A percentile compares a stretch with the other conserved stretches of the same genome.
These are phyloP conservation scores for Lacanobia wlatinum DNA, from an alignment of 2,888 invertebrate species.

Conservation along the genomic window DNA sequence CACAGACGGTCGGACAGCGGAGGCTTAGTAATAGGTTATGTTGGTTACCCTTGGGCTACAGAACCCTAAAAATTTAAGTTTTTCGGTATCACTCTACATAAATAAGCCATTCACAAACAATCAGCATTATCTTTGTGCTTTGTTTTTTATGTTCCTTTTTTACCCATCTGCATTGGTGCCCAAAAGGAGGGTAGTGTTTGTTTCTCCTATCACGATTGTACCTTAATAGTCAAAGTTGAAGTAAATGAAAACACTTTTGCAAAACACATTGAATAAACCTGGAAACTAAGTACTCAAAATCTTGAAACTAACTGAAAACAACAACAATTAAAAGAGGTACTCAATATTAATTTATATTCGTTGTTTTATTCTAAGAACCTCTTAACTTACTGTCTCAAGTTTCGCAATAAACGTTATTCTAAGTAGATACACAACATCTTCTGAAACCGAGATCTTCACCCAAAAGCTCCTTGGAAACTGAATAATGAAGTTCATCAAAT, in stretches of 20 bases:
- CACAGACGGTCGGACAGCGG: too few relatives aligned
- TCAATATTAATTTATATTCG: neutral
- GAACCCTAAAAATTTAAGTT: too few relatives aligned
- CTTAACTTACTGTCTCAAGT: neutral
- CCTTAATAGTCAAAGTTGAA: too few relatives aligned
- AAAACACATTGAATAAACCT: neutral
- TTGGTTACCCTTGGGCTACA: too few relatives aligned
- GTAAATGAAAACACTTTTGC: neutral
- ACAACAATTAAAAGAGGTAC: neutral
- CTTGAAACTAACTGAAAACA: neutral
- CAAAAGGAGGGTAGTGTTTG: too few relatives aligned
- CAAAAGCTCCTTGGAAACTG: slow-evolving; percentile 5
- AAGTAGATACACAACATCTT: neutral
- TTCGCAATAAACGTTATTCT: slow-evolving; percentile 8
- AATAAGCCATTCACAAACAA: too few relatives aligned
- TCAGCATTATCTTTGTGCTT: too few relatives aligned
- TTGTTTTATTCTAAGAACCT: neutral
- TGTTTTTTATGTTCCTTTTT: too few relatives aligned
- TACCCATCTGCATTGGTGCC: too few relatives aligned
- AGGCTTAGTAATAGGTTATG: too few relatives aligned
- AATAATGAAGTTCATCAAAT: slow-evolving; percentile 47
- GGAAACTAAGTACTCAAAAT: neutral
- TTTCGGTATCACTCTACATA: too few relatives aligned
- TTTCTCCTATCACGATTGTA: too few relatives aligned
- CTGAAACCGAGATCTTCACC: slow-evolving; percentile 20